Percentiles rank a stretch among this genome's conserved stretches.
phyloP scores from a whole-genome alignment of 2,888 invertebrate species.

The Sceliomorpha sp. region DNA sequence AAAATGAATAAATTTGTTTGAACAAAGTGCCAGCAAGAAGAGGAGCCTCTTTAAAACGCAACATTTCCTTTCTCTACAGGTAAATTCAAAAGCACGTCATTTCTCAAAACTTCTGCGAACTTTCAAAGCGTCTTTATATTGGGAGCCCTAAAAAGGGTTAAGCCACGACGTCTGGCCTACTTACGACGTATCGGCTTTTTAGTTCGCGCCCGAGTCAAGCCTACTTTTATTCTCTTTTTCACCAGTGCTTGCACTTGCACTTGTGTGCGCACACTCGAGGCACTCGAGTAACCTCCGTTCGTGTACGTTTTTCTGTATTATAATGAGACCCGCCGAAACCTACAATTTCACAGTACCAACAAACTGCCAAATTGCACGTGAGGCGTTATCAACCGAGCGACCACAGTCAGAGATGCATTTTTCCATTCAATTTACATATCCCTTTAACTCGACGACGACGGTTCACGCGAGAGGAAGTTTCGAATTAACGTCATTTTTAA shows the following conservation, averaged over 20 bases:
- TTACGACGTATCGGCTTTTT: conserved; percentile 45
- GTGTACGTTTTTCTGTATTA: conserved; percentile 24
- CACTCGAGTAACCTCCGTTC: conserved; percentile 16
- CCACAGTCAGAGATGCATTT: conserved; percentile 25
- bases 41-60: no score
- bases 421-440: conserved; percentile 32
- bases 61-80: no score
- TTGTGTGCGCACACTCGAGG: conserved; percentile 25
- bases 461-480: conserved; percentile 18
- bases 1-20: no score
- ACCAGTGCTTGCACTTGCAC: conserved; percentile 22
- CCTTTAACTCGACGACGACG: conserved; percentile 9
- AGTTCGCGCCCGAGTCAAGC: conserved; percentile 31
- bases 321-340: conserved; percentile 29
- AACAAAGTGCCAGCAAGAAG: no score
- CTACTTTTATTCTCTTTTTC: conserved; percentile 40
- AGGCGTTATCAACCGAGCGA: conserved; percentile 23
- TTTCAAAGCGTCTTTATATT: conserved; percentile 1
- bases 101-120: no score
- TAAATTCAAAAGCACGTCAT: no score
- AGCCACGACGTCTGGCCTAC: conserved; percentile 40
- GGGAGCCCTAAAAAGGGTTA: conserved; percentile 15
- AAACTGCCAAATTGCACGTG: conserved; percentile 47
- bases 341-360: conserved; percentile 36
- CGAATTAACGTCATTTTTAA: no score